Base-by-base conservation (phyloP, 2,113 vertebrate genomes). In the Saguinus imperator region DNA sequence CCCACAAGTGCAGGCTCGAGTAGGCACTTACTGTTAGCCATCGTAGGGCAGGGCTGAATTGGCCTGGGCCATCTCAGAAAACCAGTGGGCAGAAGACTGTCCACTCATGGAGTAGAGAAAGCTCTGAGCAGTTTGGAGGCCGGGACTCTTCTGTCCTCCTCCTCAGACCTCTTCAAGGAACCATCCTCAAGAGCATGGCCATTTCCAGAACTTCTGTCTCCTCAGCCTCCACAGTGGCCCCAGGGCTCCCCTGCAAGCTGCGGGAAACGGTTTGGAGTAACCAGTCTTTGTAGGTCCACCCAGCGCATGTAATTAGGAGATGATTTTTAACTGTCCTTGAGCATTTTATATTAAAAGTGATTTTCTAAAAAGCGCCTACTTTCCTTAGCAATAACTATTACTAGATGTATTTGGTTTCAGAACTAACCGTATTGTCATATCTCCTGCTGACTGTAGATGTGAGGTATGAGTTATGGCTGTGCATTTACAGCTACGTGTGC, bases 111-210 rank as follows among this genome's bases (percentile, higher is more conserved):
- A 1, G 12, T 37, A 55, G 66, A 37, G 80, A 14, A 43, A 40
- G 20, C 5, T 1, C 27, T 10, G 61, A 20, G 72, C 82, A 20
- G 37, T 37, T 13, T 25, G 1, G 17, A 72, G 64, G 58, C 9
- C 0, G 21, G 27, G 27, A 0, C 9, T 20, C 32, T n/a, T 55
- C 50, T 2, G 1, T 13, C 57, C n/a, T 8, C 45, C 20, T 20
- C 58, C 25, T 4, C 11, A 58, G 43, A 8, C 45, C 0, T 9
- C 50, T 86, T 0, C 3, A 0, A 5, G 17, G 29, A 23, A 0
- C 37, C 0, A 0, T 25, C 21, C 7, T 5, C 77, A 29, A 11
- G 82, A 72, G 8, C 21, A 2, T 2, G 5, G 40, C 16, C 4
- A 6, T 45, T 40, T 66, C 21, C 77, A 23, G 14, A 57, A 40